A percentile compares a stretch with the other conserved stretches of the same genome.
phyloP scores from a whole-genome alignment of 2,113 vertebrate genomes.

The Phalacrocorax brasilianus region DNA sequence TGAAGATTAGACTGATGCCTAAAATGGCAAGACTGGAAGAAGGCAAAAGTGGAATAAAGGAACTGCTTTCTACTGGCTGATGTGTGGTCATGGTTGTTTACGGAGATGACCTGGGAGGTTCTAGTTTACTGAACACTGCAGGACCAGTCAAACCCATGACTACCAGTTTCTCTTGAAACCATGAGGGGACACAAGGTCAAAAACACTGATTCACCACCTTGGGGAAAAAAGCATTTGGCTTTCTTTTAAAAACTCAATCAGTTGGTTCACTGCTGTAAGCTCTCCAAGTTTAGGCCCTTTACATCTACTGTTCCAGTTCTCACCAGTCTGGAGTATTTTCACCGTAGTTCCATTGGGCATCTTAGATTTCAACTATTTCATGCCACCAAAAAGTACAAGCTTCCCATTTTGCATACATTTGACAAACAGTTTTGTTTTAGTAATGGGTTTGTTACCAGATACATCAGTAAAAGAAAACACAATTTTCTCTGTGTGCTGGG shows the following conservation, averaged over 20 bases:
- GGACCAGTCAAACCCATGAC: neutral
- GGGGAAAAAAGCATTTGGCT: neutral
- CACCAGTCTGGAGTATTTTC: neutral
- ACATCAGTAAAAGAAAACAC: neutral
- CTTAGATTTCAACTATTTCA: neutral
- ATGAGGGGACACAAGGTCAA: neutral
- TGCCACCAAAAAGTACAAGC: neutral
- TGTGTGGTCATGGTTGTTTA: neutral
- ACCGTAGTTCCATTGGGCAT: neutral
- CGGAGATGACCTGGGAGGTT: neutral
- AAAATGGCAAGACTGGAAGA: neutral
- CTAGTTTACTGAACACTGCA: neutral
- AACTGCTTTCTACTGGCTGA: neutral
- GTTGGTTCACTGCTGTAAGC: neutral
- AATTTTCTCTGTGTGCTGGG: neutral
- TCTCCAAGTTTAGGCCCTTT: neutral
- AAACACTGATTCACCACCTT: neutral
- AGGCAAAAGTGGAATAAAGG: neutral
- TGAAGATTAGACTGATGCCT: neutral
- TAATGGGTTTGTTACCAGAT: neutral
- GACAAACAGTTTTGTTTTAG: neutral
- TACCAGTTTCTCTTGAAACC: neutral
- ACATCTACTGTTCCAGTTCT: neutral
- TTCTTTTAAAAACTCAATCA: neutral
- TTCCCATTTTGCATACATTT: neutral